Evolutionary conservation across 2,797 vertebrate species (phyloP), one percentile per base, ranked within the genome.

Genomic region (Rhynchonycteris naso): DNA sequence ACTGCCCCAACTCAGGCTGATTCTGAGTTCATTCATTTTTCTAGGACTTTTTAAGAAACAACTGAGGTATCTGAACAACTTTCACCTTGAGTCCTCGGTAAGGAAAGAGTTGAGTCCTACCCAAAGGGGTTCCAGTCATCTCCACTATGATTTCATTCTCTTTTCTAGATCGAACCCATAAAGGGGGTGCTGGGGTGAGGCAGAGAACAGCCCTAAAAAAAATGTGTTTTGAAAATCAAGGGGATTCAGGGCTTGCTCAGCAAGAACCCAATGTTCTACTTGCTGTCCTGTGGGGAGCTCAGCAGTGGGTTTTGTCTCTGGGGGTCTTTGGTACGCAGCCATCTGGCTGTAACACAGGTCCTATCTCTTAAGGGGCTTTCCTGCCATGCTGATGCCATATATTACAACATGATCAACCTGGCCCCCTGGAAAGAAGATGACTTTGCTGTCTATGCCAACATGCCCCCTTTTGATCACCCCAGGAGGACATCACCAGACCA

Each of bases 31-130:
- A 56, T 82, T 86, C 1, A 79, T 59, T 96, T 81, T 95, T 95
- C 56, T 78, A 97, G 96, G 90, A 52, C 54, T 96, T 21, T 91
- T 97, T 84, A 91, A 72, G 66, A 96, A 93, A 88, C 93, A 96
- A 26, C 87, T 91, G 89, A 94, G 71, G 65, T 59, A 69, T 74
- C 95, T 79, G 89, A 56, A 22, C 87, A 68, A 87, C 35, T 80
- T 95, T 81, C 54, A 91, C 54, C 90, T 83, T 50, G 94, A 87
- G 66, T 56, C 86, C 28, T 79, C 24, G 69, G 91, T 96, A 91
- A 96, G 93, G 30, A 80, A 14, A 56, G 43, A 18, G 35, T 72
- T 1, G 9, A 59, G 56, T 59, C 0, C 0, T 26, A 69, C 8
- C 52, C 18, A 26, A 9, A 24, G 13, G 21, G 11, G 2, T 2